Evolutionary conservation across 2,113 vertebrate species (phyloP), one percentile per base, ranked within the genome.

Genomic region (Periophthalmus modestus): DNA sequence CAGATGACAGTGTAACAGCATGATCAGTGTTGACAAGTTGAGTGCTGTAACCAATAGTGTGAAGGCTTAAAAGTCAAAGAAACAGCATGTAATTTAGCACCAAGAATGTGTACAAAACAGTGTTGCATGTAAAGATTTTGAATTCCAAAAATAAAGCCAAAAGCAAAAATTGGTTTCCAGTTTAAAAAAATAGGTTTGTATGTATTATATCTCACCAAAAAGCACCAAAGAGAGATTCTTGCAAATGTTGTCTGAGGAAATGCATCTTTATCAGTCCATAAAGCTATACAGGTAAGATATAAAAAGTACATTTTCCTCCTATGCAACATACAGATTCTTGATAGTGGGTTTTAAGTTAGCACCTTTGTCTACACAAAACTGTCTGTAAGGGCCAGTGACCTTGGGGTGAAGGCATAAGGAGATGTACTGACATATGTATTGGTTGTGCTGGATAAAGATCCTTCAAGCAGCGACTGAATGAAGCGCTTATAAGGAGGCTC

Each of bases 371-470:
- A 99, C 57, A 95, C 91, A 77, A 95, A 95, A 98, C 75, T 94
- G 89, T 92, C 94, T 98, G 91, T 99, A 99, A 92, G 97, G 98
- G 91, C 98, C 98, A 54, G 98, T 99, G 92, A 99, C 97, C 93
- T 96, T 96, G 72, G 97, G n/a, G 97, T 98, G 88, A 96, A 98
- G 95, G 98, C 97, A 79, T 98, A 99, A 34, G 98, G 97, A 86
- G 96, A 89, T 75, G 98, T 97, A 77, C 92, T 97, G 68, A 97
- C 95, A 7, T 95, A 96, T 78, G 96, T 95, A 92, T 96, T 95
- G n/a, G 97, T 98, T 93, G 96, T 99, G 90, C 93, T 80, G 0
- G 98, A 97, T 89, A 92, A 88, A 52, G 96, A 96, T 82, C 94
- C 92, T 90, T 96, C 94, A 36, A 93, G 90, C 36, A 99, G 94